phyloP scores from a whole-genome alignment of 2,888 invertebrate genomes.

The Nemoura dubitans region DNA sequence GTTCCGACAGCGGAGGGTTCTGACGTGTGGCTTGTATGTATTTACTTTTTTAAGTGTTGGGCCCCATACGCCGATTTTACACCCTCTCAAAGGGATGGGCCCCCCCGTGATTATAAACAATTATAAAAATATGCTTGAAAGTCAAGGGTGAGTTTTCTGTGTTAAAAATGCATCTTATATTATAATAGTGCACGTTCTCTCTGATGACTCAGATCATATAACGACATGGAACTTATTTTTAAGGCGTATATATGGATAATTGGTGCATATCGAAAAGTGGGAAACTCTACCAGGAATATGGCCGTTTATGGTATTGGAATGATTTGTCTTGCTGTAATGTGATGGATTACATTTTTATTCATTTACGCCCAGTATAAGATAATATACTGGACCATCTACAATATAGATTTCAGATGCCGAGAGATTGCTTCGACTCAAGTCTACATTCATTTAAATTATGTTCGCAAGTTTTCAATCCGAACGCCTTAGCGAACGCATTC shows the following conservation, averaged over 20 bases:
- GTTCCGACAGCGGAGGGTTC: not conserved
- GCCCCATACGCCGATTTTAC: not conserved
- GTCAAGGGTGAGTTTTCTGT: not conserved
- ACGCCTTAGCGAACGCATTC: not conserved
- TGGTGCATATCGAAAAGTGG: too few relatives aligned
- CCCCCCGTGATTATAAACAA: not conserved
- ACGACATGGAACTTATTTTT: too few relatives aligned
- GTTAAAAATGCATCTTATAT: not conserved
- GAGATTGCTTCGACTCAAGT: too few relatives aligned
- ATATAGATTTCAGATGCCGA: too few relatives aligned
- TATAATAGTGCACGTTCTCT: not conserved
- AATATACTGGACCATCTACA: too few relatives aligned
- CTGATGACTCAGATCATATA: not conserved
- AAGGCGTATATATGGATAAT: too few relatives aligned
- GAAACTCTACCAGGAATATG: too few relatives aligned
- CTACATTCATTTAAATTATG: not conserved
- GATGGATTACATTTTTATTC: too few relatives aligned
- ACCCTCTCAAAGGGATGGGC: not conserved
- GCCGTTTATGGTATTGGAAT: too few relatives aligned
- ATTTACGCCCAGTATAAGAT: too few relatives aligned
- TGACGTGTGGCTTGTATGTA: not conserved
- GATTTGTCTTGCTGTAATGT: too few relatives aligned
- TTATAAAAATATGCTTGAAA: conserved; percentile 7
- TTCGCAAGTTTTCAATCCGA: not conserved
- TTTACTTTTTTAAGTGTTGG: conserved; percentile 18